These are phyloP conservation scores for Oscheius sp. DNA, from an alignment of 2,888 invertebrate species.

Conservation along the genomic window DNA sequence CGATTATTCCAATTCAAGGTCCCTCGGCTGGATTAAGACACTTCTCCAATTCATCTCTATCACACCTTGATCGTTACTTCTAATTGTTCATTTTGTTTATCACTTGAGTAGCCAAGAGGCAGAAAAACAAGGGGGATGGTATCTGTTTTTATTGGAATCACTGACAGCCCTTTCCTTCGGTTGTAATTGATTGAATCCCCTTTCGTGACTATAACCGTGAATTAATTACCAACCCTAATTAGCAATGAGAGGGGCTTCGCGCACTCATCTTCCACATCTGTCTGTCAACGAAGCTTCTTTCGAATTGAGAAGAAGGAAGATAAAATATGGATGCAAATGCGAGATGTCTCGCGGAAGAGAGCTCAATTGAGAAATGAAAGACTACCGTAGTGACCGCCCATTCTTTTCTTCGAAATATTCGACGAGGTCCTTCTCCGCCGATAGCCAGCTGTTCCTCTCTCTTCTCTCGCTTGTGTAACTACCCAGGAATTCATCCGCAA, in stretches of 20 bases:
- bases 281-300: background rate
- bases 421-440: background rate
- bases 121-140: too few relatives aligned
- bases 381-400: background rate
- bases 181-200: background rate
- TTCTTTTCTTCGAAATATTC: background rate
- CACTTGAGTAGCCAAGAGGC: background rate
- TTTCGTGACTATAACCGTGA: conserved; percentile 11
- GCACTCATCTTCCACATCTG: conserved; percentile 3
- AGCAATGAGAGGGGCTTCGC: background rate
- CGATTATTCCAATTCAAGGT: background rate
- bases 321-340: conserved; percentile 21
- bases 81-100: background rate
- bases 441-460: conserved; percentile 21
- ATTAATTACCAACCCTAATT: conserved; percentile 18
- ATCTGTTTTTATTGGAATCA: too few relatives aligned
- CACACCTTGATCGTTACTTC: background rate
- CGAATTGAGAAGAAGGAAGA: background rate
- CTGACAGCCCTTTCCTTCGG: too few relatives aligned
- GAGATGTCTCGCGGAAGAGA: background rate
- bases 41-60: conserved; percentile 8
- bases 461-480: conserved; percentile 18
- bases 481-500: conserved; percentile 24
- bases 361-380: background rate
- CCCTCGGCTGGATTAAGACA: background rate